Evolutionary conservation across 2,113 vertebrate species (phyloP), one percentile per base, ranked within the genome.

Genomic region (Syrrhaptes paradoxus): DNA sequence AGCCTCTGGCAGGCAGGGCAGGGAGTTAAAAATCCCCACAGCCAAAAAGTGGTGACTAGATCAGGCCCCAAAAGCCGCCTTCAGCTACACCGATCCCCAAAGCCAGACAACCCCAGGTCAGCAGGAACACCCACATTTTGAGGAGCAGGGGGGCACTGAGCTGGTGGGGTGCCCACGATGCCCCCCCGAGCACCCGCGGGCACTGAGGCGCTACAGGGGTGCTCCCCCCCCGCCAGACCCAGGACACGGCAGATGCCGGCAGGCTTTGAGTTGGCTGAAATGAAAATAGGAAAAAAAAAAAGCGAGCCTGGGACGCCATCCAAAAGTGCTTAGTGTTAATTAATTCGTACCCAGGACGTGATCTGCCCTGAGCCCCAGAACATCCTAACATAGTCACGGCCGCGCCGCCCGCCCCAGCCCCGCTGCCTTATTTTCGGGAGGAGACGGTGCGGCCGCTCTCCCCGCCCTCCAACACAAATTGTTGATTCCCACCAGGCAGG

Each of bases 331-430:
- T 41, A 86, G 76, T 4, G 29, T 94, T 95, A 97, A 94, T 96
- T 96, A 94, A 94, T 94, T 95, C 46, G 3, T 95, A 59, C 88
- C 80, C 38, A 4, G 4, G 32, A 89, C 12, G 52, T 95, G 82
- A 94, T 95, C 93, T 77, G 84, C 86, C 80, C 93, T 95, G 58
- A 11, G 89, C 83, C 84, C 66, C 68, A 93, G 89, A 95, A 96
- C 89, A 95, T 95, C 94, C 94, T 85, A 96, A 94, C 93, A 95
- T 93, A 95, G 93, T 68, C 92, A 97, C 4, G 6, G 92, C 32
- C 1, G 0, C 0, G 2, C 88, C 1, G 10, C 82, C 93, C 51
- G 29, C 54, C 58, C 88, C 85, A 62, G 49, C 74, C n/a, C 2
- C 43, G 4, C 4, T 6, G 85, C 81, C 62, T 83, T 77, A 58